Conservation (phyloP, 1,140 invertebrate species). For the Asbolus verrucosus region DNA sequence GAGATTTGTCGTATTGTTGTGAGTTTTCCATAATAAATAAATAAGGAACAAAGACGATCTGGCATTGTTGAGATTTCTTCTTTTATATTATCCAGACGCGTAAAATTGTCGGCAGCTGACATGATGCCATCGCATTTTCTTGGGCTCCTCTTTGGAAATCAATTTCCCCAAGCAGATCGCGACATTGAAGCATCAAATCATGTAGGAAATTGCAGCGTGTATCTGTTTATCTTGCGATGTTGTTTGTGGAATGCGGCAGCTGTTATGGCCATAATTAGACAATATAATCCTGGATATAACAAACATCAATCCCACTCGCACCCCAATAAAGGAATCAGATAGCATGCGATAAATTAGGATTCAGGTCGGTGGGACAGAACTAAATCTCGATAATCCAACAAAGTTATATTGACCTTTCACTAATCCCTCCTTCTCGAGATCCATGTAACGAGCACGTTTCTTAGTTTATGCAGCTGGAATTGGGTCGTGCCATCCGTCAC, state of each 20-base stretch:
- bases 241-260: conserved; percentile 11
- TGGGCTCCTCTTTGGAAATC: conserved; percentile 2
- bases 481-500: conserved; percentile 44
- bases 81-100: too few species aligned
- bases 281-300: conserved; percentile 38
- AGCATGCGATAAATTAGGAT: conserved; percentile 56
- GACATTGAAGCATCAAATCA: conserved; percentile 30
- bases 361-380: conserved; percentile 52
- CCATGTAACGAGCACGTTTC: conserved; percentile 45
- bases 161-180: not conserved
- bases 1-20: too few species aligned
- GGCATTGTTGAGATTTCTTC: too few species aligned
- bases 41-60: too few species aligned
- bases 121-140: too few species aligned
- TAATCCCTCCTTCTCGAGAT: conserved; percentile 48
- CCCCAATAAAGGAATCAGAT: conserved; percentile 52
- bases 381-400: conserved; percentile 57
- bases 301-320: conserved; percentile 43
- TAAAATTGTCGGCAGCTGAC: too few species aligned
- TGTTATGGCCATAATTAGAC: conserved; percentile 36
- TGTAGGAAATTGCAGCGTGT: conserved; percentile 35
- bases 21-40: too few species aligned
- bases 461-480: conserved; percentile 52
- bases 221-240: conserved; percentile 8
- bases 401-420: conserved; percentile 58